A percentile compares a stretch with the other conserved stretches of the same genome.
Evolutionary conservation across 1,140 invertebrate genomes (phyloP).

Genomic region (Drosophila takahashii): DNA sequence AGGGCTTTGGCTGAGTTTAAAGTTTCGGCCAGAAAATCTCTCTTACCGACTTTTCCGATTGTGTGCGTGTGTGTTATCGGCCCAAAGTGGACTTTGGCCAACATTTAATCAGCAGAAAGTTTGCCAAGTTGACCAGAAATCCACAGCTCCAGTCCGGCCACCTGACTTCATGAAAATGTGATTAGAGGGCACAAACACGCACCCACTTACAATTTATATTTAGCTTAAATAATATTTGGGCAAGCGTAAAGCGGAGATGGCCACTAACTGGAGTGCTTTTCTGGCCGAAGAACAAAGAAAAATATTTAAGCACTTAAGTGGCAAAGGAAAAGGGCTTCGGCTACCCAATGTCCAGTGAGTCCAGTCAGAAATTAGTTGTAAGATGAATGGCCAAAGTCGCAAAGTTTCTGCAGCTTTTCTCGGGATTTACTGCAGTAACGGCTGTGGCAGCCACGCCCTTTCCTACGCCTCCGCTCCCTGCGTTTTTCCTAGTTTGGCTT

Average conservation of each 20-base stretch:
- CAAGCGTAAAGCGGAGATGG: slow-evolving; percentile 76
- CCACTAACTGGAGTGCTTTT: slow-evolving; percentile 76
- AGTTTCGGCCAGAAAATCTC: slow-evolving; percentile 50
- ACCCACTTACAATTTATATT: slow-evolving; percentile 60
- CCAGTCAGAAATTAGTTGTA: slow-evolving; percentile 81
- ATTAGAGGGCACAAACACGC: slow-evolving; percentile 45
- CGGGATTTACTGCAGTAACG: slow-evolving; percentile 66
- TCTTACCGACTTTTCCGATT: slow-evolving; percentile 6
- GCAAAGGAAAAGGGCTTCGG: slow-evolving; percentile 26
- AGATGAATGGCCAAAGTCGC: slow-evolving; percentile 80
- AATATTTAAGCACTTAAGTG: slow-evolving; percentile 82
- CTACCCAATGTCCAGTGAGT: slow-evolving; percentile 42
- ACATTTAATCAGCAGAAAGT: slow-evolving; percentile 78
- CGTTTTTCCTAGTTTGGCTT: slow-evolving; percentile 16
- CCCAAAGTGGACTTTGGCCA: slow-evolving; percentile 50
- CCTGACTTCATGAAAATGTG: slow-evolving; percentile 63
- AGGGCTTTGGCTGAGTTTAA: slow-evolving; percentile 71
- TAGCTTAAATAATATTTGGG: slow-evolving; percentile 77
- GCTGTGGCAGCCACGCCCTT: slow-evolving; percentile 12
- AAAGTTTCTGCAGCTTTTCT: slow-evolving; percentile 79
- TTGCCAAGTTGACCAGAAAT: slow-evolving; percentile 55
- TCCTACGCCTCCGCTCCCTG: neutral
- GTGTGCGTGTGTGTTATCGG: slow-evolving; percentile 33
- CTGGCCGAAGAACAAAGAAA: slow-evolving; percentile 67
- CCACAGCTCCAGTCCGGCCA: slow-evolving; percentile 26